Percentiles rank a stretch among this genome's conserved stretches.
These are phyloP conservation scores for Corynorhinus townsendii DNA, from an alignment of 2,113 vertebrate genomes.

Conservation along the genomic window DNA sequence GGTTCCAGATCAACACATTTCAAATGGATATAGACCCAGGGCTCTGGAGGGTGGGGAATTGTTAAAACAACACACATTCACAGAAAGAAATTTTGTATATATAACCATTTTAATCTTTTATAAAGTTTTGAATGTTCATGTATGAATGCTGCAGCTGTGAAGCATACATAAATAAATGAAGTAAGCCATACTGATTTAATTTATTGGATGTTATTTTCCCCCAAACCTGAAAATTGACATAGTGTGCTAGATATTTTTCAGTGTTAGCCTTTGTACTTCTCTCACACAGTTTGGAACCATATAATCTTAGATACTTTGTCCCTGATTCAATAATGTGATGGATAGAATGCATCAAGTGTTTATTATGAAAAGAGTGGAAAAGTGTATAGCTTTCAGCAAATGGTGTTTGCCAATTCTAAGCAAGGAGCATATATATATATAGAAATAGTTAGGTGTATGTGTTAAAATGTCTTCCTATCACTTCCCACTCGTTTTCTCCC, in stretches of 20 bases:
- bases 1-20: constrained; percentile 79
- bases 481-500: constrained; percentile 4
- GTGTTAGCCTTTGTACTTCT: constrained; percentile 78
- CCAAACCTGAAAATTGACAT: constrained; percentile 79
- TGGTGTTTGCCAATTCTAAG: constrained; percentile 73
- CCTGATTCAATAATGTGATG: constrained; percentile 70
- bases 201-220: constrained; percentile 93
- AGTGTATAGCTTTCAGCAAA: constrained; percentile 63
- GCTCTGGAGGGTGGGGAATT: constrained; percentile 74
- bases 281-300: constrained; percentile 66
- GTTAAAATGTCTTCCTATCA: constrained; percentile 62
- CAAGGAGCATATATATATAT: constrained; percentile 59
- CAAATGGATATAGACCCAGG: constrained; percentile 74
- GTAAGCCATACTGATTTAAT: constrained; percentile 93
- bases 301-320: constrained; percentile 71
- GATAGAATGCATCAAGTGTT: constrained; percentile 74
- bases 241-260: constrained; percentile 75
- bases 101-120: constrained; percentile 91
- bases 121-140: constrained; percentile 89
- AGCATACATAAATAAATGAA: constrained; percentile 88
- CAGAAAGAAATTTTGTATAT: constrained; percentile 89
- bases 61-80: constrained; percentile 76
- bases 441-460: constrained; percentile 59
- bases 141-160: constrained; percentile 87
- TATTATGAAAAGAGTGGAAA: constrained; percentile 66